phyloP scores from a whole-genome alignment of 2,888 invertebrate genomes.

The Lissonota sp. region DNA sequence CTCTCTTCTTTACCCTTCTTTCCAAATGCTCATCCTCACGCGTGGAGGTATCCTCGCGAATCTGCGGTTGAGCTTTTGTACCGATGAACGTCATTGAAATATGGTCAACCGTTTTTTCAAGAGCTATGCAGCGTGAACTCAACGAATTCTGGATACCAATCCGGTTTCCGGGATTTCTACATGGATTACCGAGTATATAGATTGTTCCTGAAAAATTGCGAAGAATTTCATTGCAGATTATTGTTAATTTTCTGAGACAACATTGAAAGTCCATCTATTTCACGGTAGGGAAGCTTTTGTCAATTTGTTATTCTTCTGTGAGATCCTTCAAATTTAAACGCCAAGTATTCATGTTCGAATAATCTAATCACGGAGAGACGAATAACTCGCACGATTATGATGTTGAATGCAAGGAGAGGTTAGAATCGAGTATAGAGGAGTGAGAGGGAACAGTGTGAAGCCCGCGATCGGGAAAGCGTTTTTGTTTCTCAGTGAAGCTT shows the following conservation, averaged over 20 bases:
- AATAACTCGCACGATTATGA: constrained; percentile 7
- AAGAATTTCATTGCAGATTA: constrained; percentile 11
- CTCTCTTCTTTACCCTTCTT: constrained; percentile 49
- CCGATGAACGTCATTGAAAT: constrained; percentile 78
- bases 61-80: constrained; percentile 78
- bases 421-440: constrained; percentile 58
- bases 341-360: not conserved
- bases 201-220: not conserved
- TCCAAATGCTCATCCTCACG: constrained; percentile 66
- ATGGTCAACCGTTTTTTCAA: constrained; percentile 70
- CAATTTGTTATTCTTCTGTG: no score
- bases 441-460: constrained; percentile 60
- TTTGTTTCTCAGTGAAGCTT: constrained; percentile 82
- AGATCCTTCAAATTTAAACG: no score
- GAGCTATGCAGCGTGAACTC: constrained; percentile 39
- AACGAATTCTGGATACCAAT: constrained; percentile 45
- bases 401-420: constrained; percentile 2
- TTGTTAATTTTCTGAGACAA: not conserved
- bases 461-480: constrained; percentile 74
- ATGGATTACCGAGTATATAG: not conserved
- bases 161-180: constrained; percentile 30
- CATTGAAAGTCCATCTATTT: no score
- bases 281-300: no score
- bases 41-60: constrained; percentile 72
- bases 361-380: constrained; percentile 4